Evolutionary conservation across 2,888 invertebrate genomes (phyloP).

Genomic region (Aphodius sticticus): DNA sequence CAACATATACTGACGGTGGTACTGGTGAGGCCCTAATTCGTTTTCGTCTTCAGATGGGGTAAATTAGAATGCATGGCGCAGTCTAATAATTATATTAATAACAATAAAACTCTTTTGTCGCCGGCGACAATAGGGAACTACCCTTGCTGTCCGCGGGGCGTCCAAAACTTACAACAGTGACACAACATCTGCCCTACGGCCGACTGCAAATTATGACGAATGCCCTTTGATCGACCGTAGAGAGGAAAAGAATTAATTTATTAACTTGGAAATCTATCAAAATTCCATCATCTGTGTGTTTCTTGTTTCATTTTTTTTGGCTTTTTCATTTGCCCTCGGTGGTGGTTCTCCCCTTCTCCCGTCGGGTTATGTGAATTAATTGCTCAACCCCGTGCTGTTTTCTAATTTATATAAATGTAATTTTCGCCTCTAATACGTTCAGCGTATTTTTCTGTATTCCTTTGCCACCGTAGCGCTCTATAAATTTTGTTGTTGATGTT

Average conservation of each 20-base stretch:
- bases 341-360: constrained; percentile 11
- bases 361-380: constrained; percentile 8
- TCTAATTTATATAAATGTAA: constrained; percentile 18
- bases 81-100: constrained; percentile 55
- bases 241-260: constrained; percentile 47
- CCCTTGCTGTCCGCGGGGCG: constrained; percentile 52
- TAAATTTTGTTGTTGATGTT: neutral
- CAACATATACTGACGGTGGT: neutral
- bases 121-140: constrained; percentile 52
- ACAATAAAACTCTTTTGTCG: constrained; percentile 52
- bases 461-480: neutral
- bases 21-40: neutral
- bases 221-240: constrained; percentile 39
- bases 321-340: neutral
- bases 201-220: constrained; percentile 56
- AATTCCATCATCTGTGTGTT: constrained; percentile 29
- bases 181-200: constrained; percentile 55
- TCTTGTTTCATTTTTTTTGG: constrained; percentile 28
- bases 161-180: constrained; percentile 54
- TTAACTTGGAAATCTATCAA: constrained; percentile 40
- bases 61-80: constrained; percentile 39
- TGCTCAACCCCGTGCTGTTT: constrained; percentile 13
- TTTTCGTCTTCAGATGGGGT: constrained; percentile 34
- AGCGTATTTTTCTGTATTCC: neutral
- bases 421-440: neutral